Evolutionary conservation across 2,113 vertebrate genomes (phyloP).

Genomic region (Hyla sarda): DNA sequence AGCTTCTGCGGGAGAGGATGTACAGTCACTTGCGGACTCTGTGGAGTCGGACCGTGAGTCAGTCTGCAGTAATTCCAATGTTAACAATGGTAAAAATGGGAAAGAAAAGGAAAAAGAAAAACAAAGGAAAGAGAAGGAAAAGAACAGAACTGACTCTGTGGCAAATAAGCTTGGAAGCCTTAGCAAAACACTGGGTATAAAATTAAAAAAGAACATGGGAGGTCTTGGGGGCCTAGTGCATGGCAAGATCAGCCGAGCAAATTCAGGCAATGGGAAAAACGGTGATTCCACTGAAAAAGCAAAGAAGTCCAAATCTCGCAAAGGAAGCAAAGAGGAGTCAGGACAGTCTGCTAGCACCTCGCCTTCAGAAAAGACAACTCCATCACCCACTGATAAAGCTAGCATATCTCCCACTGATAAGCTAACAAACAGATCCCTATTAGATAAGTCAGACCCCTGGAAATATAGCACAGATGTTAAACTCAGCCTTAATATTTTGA

Average conservation of each 20-base stretch:
- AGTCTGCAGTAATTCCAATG: conserved; percentile 95
- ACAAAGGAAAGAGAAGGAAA: conserved; percentile 95
- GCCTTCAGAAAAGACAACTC: conserved; percentile 90
- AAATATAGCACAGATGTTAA: conserved; percentile 99
- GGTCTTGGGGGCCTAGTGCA: conserved; percentile 95
- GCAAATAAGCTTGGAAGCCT: conserved; percentile 98
- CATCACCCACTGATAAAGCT: conserved; percentile 88
- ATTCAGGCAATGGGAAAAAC: conserved; percentile 85
- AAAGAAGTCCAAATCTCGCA: conserved; percentile 80
- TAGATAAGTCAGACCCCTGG: conserved; percentile 87
- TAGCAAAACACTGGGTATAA: conserved; percentile 96
- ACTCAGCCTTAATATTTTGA: conserved; percentile 96
- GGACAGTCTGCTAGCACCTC: conserved; percentile 90
- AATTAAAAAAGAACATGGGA: conserved; percentile 98
- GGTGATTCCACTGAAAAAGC: conserved; percentile 72
- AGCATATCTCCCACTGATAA: conserved; percentile 76
- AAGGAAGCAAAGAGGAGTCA: conserved; percentile 89
- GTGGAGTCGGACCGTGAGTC: conserved; percentile 97
- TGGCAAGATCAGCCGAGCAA: conserved; percentile 91
- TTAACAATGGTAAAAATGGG: conserved; percentile 87
- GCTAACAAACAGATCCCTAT: conserved; percentile 69
- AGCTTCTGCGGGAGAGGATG: conserved; percentile 94
- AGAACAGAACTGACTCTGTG: conserved; percentile 91
- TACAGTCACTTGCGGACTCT: conserved; percentile 95
- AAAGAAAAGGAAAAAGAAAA: conserved; percentile 94